phyloP scores from a whole-genome alignment of 2,113 vertebrate species.

The Neofelis nebulosa region DNA sequence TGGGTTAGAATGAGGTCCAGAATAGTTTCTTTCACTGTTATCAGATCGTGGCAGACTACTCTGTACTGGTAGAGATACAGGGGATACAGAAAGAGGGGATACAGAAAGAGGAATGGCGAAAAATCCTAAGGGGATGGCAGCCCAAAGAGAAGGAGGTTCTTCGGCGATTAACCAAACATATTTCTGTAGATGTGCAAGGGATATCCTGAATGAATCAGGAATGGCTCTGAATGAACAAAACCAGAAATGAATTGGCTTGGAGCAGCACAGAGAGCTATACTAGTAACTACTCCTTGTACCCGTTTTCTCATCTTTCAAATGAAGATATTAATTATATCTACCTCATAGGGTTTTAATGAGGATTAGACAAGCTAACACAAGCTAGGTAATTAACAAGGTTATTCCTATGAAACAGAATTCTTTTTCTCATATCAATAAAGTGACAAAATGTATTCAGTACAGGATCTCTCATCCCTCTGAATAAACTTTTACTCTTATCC shows the following conservation, averaged over 20 bases:
- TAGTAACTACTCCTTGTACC: neutral
- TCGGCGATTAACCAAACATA: neutral
- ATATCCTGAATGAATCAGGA: neutral
- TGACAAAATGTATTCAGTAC: neutral
- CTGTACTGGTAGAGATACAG: neutral
- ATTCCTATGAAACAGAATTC: neutral
- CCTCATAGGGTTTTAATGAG: neutral
- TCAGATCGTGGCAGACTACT: neutral
- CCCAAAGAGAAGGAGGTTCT: neutral
- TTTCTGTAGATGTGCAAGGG: neutral
- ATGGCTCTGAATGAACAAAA: neutral
- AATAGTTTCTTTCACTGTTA: neutral
- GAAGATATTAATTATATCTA: neutral
- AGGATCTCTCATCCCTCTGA: neutral
- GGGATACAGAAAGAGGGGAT: neutral
- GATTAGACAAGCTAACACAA: neutral
- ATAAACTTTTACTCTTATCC: neutral
- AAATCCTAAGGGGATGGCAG: neutral
- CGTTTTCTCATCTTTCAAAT: neutral
- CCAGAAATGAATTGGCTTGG: neutral
- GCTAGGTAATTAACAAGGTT: neutral
- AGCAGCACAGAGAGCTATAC: neutral
- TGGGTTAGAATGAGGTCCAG: constrained; percentile 7
- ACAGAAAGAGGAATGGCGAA: neutral
- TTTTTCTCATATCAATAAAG: neutral